Base-by-base conservation (phyloP, 2,113 vertebrate species). In the Gobio gobio region DNA sequence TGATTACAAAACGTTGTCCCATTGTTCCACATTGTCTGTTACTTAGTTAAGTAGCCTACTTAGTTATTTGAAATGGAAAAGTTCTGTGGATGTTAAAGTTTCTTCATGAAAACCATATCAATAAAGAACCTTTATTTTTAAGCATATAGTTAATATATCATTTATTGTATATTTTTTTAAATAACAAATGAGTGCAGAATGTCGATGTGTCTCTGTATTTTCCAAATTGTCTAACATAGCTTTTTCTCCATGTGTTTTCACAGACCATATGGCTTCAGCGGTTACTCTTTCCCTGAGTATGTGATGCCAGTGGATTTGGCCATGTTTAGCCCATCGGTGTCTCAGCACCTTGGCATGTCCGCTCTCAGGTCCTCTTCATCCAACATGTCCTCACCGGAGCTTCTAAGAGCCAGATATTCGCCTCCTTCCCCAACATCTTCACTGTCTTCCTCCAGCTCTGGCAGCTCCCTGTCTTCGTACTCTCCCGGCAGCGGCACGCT, bases 231-330 rank as follows among this genome's bases (percentile, higher is more conserved):
- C 51, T 72, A 81, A 45, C 36, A 24, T 36, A n/a, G 29, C 8
- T 75, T 64, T 47, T 63, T 12, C 82, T 73, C 20, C 16, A 14
- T 43, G 68, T 83, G 4, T 87, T 51, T 75, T 54, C 61, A 94
- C 95, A 92, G 85, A 56, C 1, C 4, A 3, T 43, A 72, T n/a
- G 26, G 26, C 16, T 56, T 72, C 10, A 72, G 29, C 13, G n/a
- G 2, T 0, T 54, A 58, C 49, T 29, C 43, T 22, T 36, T 54
- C 3, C 64, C 80, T 14, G 29, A 56, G 49, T 3, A n/a, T 4
- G 80, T 95, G 56, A 90, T 88, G 83, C 93, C 94, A 0, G 91
- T 90, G 4, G 93, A 94, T 79, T 83, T 95, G 47, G 90, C 93
- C 43, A 49, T 88, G 90, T 91, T 78, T 36, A 72, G 3, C 66